Conservation (phyloP, 2,113 vertebrate genomes). For the Hyaena hyaena region DNA sequence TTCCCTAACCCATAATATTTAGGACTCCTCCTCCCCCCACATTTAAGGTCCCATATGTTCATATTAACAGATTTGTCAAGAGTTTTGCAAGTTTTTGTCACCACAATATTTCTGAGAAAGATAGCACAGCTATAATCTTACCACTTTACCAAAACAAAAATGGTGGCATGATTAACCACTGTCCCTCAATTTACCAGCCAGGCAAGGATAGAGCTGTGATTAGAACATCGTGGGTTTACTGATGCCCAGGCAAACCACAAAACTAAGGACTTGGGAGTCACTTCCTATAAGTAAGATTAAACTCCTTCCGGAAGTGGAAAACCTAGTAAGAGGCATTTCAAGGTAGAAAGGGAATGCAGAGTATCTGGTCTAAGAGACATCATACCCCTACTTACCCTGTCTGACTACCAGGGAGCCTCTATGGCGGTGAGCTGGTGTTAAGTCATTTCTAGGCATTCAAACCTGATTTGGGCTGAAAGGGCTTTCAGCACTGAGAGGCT, state of each 20-base stretch:
- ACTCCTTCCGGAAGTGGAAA: constrained; percentile 14
- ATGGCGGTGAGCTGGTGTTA: neutral
- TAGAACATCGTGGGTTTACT: neutral
- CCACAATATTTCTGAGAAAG: neutral
- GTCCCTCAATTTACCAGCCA: neutral
- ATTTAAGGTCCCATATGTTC: neutral
- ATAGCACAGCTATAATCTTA: neutral
- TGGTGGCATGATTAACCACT: neutral
- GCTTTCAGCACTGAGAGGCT: neutral
- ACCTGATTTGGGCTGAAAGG: neutral
- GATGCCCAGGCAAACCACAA: neutral
- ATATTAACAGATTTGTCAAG: neutral
- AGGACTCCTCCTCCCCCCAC: neutral
- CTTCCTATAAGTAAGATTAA: neutral
- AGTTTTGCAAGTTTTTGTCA: neutral
- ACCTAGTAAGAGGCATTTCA: neutral
- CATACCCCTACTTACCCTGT: neutral
- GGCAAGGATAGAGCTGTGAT: neutral
- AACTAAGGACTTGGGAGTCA: neutral
- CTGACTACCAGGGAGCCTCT: neutral
- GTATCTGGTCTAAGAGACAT: neutral
- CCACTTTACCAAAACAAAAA: neutral
- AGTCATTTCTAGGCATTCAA: constrained; percentile 19
- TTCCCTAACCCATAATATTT: constrained; percentile 19
- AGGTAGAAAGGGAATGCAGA: constrained; percentile 23